Evolutionary conservation across 2,113 vertebrate species (phyloP), one percentile per base, ranked within the genome.

Genomic region (Clarias macrocephalus): DNA sequence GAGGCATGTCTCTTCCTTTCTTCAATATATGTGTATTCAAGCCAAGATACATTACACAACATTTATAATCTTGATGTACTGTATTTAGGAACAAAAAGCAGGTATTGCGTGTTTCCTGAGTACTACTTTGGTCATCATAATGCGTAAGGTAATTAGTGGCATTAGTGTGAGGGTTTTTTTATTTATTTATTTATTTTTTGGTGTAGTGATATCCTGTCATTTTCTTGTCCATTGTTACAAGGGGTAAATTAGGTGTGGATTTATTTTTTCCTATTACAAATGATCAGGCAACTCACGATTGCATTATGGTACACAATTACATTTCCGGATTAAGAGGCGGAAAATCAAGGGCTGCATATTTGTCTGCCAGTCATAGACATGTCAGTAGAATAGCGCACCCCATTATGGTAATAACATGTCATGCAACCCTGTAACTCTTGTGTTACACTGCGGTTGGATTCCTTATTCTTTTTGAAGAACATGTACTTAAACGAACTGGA

Each of bases 1-100:
- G 93, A 96, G 95, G 85, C 25, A 57, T 66, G 88, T 56, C 72
- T 90, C 25, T 42, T 37, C 6, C 42, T 28, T 79, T 18, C 75
- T 56, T 16, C 28, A 30, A 28, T 76, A 16, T 77, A 9, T 56
- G 13, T 56, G 13, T 15, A 79, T 56, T 56, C 75, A 77, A n/a
- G 25, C 2, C 52, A n/a, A n/a, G 15, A 16, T 56, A 13, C 72
- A 52, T 25, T 25, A 52, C 25, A 42, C 1, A 4, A n/a, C 42
- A 1, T 76, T 52, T 48, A 48, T 21, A 52, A 76, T 77, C 1
- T 15, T 76, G 8, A 28, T 28, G 28, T 28, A 52, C 52, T 28
- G 28, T 28, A 52, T 76, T 76, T 25, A 25, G 23, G 48, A 25
- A 48, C 48, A 48, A 12, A 75, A 72, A 52, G 23, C 23, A n/a